Evolutionary conservation across 2,888 invertebrate species (phyloP).

Genomic region (Steinernema scapterisci): DNA sequence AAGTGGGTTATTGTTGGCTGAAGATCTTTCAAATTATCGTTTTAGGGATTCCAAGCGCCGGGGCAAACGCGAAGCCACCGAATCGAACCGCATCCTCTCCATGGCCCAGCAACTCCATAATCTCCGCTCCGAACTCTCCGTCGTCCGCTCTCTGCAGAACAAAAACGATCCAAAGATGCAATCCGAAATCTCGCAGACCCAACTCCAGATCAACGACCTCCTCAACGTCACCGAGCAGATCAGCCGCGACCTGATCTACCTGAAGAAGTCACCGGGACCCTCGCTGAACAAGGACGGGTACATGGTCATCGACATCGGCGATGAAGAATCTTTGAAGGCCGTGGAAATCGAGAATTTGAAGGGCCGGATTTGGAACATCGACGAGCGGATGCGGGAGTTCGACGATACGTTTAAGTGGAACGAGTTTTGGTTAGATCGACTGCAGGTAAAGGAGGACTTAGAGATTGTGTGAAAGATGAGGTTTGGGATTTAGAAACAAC

Average conservation of each 20-base stretch:
- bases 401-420: slow-evolving; percentile 27
- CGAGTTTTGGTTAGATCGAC: slow-evolving; percentile 48
- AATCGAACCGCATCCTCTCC: slow-evolving; percentile 6
- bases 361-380: slow-evolving; percentile 28
- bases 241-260: slow-evolving; percentile 59
- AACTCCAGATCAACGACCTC: slow-evolving; percentile 24
- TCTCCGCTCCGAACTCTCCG: slow-evolving; percentile 25
- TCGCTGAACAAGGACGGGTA: slow-evolving; percentile 47
- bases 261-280: slow-evolving; percentile 44
- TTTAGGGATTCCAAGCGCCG: not conserved
- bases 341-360: slow-evolving; percentile 41
- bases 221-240: slow-evolving; percentile 42
- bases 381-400: not conserved
- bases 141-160: slow-evolving; percentile 11
- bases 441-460: not conserved
- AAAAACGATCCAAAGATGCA: slow-evolving; percentile 14
- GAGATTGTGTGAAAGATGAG: not conserved
- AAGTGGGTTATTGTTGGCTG: not conserved
- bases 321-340: not conserved
- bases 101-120: not conserved
- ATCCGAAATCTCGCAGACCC: slow-evolving; percentile 14
- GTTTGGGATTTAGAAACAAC: not conserved
- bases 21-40: not conserved
- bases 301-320: slow-evolving; percentile 35
- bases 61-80: not conserved